Evolutionary conservation across 1,140 invertebrate species (phyloP), one percentile per base, ranked within the genome.

Genomic region (Drosophila bifasciata): DNA sequence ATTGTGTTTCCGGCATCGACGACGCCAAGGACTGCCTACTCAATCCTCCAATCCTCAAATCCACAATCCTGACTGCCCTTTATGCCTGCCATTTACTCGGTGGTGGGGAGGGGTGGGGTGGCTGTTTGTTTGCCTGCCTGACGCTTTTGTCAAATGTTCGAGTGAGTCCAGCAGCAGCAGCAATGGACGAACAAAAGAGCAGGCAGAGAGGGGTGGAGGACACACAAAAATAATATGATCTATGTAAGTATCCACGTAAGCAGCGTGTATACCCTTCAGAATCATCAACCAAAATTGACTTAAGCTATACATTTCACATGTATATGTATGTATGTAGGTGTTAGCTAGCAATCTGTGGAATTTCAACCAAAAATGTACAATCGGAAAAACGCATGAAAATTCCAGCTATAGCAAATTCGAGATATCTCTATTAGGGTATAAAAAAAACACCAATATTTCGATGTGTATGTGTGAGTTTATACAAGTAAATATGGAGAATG

Each of bases 101-200:
- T n/a, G n/a, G n/a, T n/a, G n/a, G n/a, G n/a, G n/a, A n/a, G n/a
- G n/a, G n/a, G n/a, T n/a, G n/a, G n/a, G 53, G 39, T 21, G 36
- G 61, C 21, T 17, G 39, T 21, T 79, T 85, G 76, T 85, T 84
- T 67, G 70, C 76, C 63, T 32, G 61, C 40, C 63, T 32, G 61
- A 32, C 49, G 76, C 76, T 81, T 83, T 86, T 86, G 83, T 86
- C 74, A 81, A 78, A 64, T 66, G 67, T 73, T 73, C 67, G 72
- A 86, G 64, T 74, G 62, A 83, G 80, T 80, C 76, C 81, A 63
- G 68, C 57, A 74, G 51, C 55, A 48, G 43, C 45, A 43, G 60
- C 52, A 9, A 45, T 11, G 32, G 46, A 15, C 50, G 44, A 50
- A 45, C 45, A 49, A 36, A 52, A 16, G 16, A 21, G 23, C 19